Base-by-base conservation (phyloP, 2,888 invertebrate species). In the Meloe dianella region DNA sequence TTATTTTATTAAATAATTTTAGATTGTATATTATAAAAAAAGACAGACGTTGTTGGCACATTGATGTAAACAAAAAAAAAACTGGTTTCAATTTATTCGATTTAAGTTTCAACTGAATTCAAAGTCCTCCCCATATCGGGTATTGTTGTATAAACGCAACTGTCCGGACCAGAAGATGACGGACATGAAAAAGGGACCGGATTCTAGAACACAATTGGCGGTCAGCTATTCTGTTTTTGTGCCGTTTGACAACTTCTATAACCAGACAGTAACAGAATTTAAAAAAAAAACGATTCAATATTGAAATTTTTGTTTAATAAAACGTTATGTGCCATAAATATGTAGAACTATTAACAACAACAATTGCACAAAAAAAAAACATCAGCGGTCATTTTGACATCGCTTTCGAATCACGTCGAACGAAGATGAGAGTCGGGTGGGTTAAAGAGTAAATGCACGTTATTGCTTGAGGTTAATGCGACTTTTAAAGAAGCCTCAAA, bases 81-180 rank as follows among this genome's bases (percentile, higher is more conserved):
- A 70, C 72, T 71, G 71, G 73, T 72, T 65, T 70, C 64, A 65
- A 70, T 70, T 71, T 72, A 66, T 72, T 73, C 71, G 65, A 69
- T 72, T 73, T 73, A 69, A 70, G 71, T 73, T 71, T 72, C 70
- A 65, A 67, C 70, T 64, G 66, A 67, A 64, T 67, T 57, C 67
- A 61, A n/a, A 62, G 12, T 32, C 61, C 67, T 67, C 65, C 57
- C 60, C 47, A 62, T 64, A 65, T 67, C 67, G 61, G 62, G 62
- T 67, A 62, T 65, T 65, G 62, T n/a, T n/a, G n/a, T n/a, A n/a
- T 67, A 67, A 67, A 67, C 61, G 65, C 65, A 67, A 58, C 56
- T 63, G 64, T 38, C 60, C 60, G 58, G 66, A 60, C 65, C 60
- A 47, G 57, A 57, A 63, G 63, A 63, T 60, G 20, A 47, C 47